A percentile compares a stretch with the other conserved stretches of the same genome.
These are phyloP conservation scores for Pygoscelis antarcticus DNA, from an alignment of 2,113 vertebrate species.

Conservation along the genomic window DNA sequence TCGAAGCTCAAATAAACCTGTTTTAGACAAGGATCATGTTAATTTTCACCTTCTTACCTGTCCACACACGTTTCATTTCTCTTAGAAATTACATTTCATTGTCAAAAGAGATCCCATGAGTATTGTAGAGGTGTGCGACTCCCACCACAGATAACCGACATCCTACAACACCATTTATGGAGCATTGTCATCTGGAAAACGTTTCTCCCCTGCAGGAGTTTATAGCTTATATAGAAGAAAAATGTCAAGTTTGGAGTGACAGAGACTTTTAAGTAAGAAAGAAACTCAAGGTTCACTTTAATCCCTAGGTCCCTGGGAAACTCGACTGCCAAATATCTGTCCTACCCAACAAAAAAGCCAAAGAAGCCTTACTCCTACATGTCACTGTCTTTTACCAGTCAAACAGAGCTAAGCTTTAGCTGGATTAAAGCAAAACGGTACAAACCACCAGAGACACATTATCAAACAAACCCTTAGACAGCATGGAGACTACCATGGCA, in stretches of 20 bases:
- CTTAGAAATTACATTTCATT: not conserved
- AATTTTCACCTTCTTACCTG: slow-evolving; percentile 18
- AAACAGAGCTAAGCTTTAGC: slow-evolving; percentile 51
- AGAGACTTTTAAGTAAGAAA: slow-evolving; percentile 28
- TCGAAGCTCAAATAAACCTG: not conserved
- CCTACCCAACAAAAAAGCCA: slow-evolving; percentile 41
- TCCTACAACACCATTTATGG: slow-evolving; percentile 7
- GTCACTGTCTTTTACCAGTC: slow-evolving; percentile 67
- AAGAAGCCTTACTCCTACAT: slow-evolving; percentile 49
- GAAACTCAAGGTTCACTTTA: slow-evolving; percentile 37
- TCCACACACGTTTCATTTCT: not conserved
- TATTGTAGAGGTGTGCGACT: not conserved
- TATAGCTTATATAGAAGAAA: slow-evolving; percentile 33
- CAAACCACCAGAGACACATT: slow-evolving; percentile 58
- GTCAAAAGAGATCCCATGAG: not conserved
- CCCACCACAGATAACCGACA: not conserved
- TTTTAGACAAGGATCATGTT: not conserved
- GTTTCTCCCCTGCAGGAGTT: slow-evolving; percentile 49
- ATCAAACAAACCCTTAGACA: slow-evolving; percentile 71
- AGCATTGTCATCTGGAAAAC: slow-evolving; percentile 30
- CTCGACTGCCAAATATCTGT: slow-evolving; percentile 66
- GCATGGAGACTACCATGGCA: slow-evolving; percentile 64
- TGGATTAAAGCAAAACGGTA: slow-evolving; percentile 63
- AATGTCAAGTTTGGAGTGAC: slow-evolving; percentile 39
- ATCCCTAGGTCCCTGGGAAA: slow-evolving; percentile 31